These are phyloP conservation scores for Anthopleura sola DNA, from an alignment of 64 coral and sea anemone genomes.

Conservation along the genomic window DNA sequence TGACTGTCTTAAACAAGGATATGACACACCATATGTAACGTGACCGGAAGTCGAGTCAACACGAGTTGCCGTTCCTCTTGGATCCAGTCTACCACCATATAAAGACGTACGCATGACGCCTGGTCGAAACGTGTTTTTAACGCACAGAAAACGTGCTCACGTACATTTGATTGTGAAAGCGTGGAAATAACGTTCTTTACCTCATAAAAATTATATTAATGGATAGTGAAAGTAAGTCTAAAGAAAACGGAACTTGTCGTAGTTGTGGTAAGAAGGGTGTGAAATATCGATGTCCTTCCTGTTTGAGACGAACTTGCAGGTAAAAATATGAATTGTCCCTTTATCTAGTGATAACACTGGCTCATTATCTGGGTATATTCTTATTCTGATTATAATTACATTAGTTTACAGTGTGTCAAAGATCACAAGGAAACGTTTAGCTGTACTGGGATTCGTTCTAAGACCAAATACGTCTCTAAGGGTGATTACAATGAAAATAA, in stretches of 20 bases:
- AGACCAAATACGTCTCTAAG: slow-evolving; percentile 43
- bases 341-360: not conserved
- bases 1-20: not conserved
- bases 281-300: slow-evolving; percentile 50
- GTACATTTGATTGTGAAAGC: too few relatives aligned
- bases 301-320: slow-evolving; percentile 54
- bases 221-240: not conserved
- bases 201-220: not conserved
- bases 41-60: not conserved
- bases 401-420: slow-evolving; percentile 50
- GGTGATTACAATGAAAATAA: slow-evolving; percentile 30
- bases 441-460: slow-evolving; percentile 38
- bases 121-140: not conserved
- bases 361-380: too few relatives aligned
- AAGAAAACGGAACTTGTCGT: not conserved
- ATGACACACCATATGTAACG: not conserved
- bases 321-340: not conserved
- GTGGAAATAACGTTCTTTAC: not conserved
- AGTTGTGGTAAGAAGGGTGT: slow-evolving; percentile 17
- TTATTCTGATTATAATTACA: not conserved
- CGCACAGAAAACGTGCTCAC: too few relatives aligned
- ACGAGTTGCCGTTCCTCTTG: not conserved
- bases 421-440: slow-evolving; percentile 29
- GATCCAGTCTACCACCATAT: not conserved
- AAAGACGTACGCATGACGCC: not conserved